phyloP scores from a whole-genome alignment of 2,888 invertebrate species.

The Sepiola atlantica region DNA sequence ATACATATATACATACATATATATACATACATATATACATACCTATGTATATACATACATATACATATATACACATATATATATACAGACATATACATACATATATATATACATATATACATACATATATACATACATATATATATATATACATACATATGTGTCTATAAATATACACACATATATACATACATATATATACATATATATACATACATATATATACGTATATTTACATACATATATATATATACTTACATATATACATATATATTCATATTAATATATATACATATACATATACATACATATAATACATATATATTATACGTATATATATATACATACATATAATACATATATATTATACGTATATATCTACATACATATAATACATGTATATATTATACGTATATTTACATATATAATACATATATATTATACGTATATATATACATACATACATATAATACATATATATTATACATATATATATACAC shows the following conservation, averaged over 20 bases:
- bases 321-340: neutral
- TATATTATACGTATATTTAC: no score
- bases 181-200: neutral
- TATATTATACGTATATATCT: neutral
- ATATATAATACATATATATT: constrained; percentile 12
- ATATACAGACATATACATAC: neutral
- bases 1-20: neutral
- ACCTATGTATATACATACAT: neutral
- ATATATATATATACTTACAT: neutral
- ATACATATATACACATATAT: neutral
- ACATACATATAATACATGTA: neutral
- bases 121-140: neutral
- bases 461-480: neutral
- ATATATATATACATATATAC: neutral
- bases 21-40: neutral
- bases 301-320: neutral
- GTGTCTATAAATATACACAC: neutral
- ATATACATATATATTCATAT: neutral
- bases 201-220: neutral
- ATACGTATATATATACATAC: neutral
- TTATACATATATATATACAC: neutral
- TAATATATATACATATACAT: neutral
- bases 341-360: neutral
- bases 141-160: neutral
- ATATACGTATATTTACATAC: neutral